phyloP scores from a whole-genome alignment of 2,113 vertebrate genomes.

The Plectropomus leopardus region DNA sequence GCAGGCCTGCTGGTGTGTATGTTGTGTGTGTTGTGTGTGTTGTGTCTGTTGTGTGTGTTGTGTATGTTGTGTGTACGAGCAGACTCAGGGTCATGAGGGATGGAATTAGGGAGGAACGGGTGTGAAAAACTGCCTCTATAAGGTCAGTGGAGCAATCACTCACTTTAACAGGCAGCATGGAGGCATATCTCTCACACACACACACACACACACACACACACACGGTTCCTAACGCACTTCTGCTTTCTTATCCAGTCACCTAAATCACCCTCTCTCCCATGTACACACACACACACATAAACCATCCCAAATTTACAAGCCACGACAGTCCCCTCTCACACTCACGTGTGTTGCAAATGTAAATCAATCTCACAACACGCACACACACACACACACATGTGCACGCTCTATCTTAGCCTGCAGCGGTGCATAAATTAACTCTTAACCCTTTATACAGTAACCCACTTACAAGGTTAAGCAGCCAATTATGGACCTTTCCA shows the following conservation, averaged over 20 bases:
- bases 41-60: not conserved
- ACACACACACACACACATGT: not conserved
- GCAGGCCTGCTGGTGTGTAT: too few species aligned
- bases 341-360: constrained; percentile 14
- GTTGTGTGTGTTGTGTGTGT: constrained; percentile 13
- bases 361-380: constrained; percentile 42
- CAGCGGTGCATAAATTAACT: constrained; percentile 59
- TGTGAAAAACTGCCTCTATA: constrained; percentile 40
- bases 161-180: constrained; percentile 62
- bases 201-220: constrained; percentile 16
- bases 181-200: constrained; percentile 32
- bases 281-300: constrained; percentile 49
- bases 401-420: constrained; percentile 25
- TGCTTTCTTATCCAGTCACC: constrained; percentile 11
- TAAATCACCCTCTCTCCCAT: constrained; percentile 11
- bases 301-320: constrained; percentile 42
- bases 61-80: constrained; percentile 27
- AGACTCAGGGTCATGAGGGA: constrained; percentile 40
- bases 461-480: constrained; percentile 71
- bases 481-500: constrained; percentile 67
- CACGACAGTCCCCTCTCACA: constrained; percentile 1
- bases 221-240: not conserved
- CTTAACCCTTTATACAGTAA: constrained; percentile 49
- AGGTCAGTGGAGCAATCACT: constrained; percentile 62
- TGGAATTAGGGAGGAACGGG: not conserved